Percentiles rank a stretch among this genome's conserved stretches.
phyloP scores from a whole-genome alignment of 1,140 invertebrate genomes.

The Bilobella aurantiaca region DNA sequence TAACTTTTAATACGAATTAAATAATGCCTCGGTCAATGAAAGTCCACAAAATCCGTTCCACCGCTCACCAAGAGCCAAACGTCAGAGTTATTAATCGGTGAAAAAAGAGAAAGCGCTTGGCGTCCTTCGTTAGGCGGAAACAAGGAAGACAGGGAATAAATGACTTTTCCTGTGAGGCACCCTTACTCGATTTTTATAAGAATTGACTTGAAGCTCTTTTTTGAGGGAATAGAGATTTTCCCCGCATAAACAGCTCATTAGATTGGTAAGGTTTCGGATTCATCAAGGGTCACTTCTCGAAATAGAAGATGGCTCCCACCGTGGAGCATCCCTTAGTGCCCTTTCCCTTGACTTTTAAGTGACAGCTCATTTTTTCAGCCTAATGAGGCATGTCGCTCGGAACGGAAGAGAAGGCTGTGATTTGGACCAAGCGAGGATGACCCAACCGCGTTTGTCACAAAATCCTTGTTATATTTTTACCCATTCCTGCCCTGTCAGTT shows the following conservation, averaged over 20 bases:
- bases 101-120: neutral
- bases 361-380: conserved; percentile 4
- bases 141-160: neutral
- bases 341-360: conserved; percentile 4
- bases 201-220: neutral
- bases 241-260: conserved; percentile 8
- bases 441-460: conserved; percentile 1
- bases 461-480: conserved; percentile 2
- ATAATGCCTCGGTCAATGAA: too few species aligned
- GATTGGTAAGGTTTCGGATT: neutral
- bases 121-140: neutral
- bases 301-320: neutral
- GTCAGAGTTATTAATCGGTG: neutral
- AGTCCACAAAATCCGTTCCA: neutral
- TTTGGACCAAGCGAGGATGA: neutral
- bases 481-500: neutral
- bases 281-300: neutral
- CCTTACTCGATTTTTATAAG: neutral
- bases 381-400: neutral
- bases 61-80: too few species aligned
- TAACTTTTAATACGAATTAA: too few species aligned
- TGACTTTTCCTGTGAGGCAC: neutral
- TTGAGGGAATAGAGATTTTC: neutral
- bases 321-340: neutral
- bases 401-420: neutral